These are phyloP conservation scores for Ectemnius continuus DNA, from an alignment of 2,888 invertebrate genomes.

Conservation along the genomic window DNA sequence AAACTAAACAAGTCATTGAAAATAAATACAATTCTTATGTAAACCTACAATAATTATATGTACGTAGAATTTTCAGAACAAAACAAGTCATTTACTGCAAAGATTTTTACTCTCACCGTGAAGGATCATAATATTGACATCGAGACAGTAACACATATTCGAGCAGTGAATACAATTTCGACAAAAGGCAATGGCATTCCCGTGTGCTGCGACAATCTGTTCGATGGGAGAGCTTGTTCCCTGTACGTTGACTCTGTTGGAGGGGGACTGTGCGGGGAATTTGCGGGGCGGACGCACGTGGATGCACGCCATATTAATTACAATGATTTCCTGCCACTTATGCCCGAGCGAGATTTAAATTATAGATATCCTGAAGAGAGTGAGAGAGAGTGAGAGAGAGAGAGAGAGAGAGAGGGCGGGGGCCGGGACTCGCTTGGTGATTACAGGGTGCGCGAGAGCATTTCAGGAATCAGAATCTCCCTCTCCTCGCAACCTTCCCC, in stretches of 20 bases:
- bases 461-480: slow-evolving; percentile 65
- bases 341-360: slow-evolving; percentile 69
- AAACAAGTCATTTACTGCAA: too few relatives aligned
- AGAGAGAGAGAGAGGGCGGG: slow-evolving; percentile 29
- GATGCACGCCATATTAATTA: slow-evolving; percentile 68
- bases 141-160: too few relatives aligned
- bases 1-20: too few relatives aligned
- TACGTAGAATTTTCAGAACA: too few relatives aligned
- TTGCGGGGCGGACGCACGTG: slow-evolving; percentile 22
- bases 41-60: too few relatives aligned
- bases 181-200: too few relatives aligned
- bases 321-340: slow-evolving; percentile 70
- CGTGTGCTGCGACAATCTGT: background rate
- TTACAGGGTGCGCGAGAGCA: slow-evolving; percentile 63
- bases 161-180: too few relatives aligned
- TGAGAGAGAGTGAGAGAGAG: background rate
- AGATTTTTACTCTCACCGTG: too few relatives aligned
- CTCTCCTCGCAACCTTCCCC: too few relatives aligned
- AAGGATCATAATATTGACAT: too few relatives aligned
- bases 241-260: background rate
- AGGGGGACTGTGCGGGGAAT: too few relatives aligned
- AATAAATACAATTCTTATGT: too few relatives aligned
- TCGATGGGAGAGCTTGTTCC: background rate
- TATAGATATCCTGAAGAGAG: slow-evolving; percentile 64
- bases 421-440: slow-evolving; percentile 48